Evolutionary conservation across 2,888 invertebrate genomes (phyloP).

Genomic region (Eulithis testata): DNA sequence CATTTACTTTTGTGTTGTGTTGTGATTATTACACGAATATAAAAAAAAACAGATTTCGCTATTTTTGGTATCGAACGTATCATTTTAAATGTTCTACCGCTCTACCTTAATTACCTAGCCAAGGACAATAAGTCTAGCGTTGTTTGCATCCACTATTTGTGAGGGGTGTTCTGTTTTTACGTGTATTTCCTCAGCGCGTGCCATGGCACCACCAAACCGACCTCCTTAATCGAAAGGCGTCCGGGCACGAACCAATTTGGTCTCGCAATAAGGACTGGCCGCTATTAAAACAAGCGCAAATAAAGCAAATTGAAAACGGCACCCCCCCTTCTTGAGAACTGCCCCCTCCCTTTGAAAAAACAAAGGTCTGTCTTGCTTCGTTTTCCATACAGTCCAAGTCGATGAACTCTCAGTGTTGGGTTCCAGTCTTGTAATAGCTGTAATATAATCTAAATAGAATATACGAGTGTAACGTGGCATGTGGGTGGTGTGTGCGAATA

Average conservation of each 20-base stretch:
- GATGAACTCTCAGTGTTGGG: conserved; percentile 18
- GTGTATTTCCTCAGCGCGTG: conserved; percentile 62
- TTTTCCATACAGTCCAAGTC: conserved; percentile 41
- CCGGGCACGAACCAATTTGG: conserved; percentile 83
- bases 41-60: no score
- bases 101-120: conserved; percentile 28
- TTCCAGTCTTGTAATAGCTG: conserved; percentile 24
- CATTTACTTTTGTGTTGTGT: no score
- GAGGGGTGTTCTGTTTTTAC: conserved; percentile 66
- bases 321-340: conserved; percentile 63
- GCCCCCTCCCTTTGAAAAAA: conserved; percentile 65
- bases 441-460: conserved; percentile 30
- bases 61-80: neutral
- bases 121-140: conserved; percentile 33
- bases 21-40: no score
- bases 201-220: conserved; percentile 38
- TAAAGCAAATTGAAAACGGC: conserved; percentile 83
- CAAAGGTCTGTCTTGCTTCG: conserved; percentile 63
- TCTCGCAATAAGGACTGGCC: conserved; percentile 80
- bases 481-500: conserved; percentile 20
- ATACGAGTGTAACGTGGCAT: conserved; percentile 24
- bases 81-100: conserved; percentile 22
- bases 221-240: conserved; percentile 72
- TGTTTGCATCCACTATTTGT: conserved; percentile 49
- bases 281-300: conserved; percentile 84